phyloP scores from a whole-genome alignment of 2,113 vertebrate genomes.

The Hyla sarda region DNA sequence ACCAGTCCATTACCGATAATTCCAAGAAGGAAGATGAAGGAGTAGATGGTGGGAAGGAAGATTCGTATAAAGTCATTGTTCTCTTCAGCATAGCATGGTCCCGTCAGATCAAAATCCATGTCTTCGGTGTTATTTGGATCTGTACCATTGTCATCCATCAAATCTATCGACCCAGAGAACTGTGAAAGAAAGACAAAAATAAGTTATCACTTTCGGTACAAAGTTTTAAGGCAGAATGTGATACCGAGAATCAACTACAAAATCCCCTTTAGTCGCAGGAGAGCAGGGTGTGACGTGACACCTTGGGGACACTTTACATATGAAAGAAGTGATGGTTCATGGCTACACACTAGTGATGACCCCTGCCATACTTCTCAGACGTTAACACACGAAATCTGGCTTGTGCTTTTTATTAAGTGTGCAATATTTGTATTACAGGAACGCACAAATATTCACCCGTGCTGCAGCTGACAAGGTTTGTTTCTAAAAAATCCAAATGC shows the following conservation, averaged over 20 bases:
- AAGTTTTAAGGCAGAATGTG: neutral
- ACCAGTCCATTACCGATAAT: slow-evolving; percentile 94
- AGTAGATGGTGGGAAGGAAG: slow-evolving; percentile 90
- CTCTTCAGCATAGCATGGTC: slow-evolving; percentile 74
- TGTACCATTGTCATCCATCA: slow-evolving; percentile 74
- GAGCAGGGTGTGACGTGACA: neutral
- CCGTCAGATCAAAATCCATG: slow-evolving; percentile 73
- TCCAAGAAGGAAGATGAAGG: slow-evolving; percentile 91
- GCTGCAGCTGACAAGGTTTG: slow-evolving; percentile 3
- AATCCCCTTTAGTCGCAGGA: neutral
- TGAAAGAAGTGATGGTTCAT: neutral
- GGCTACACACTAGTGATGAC: neutral
- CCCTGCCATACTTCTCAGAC: too few relatives aligned
- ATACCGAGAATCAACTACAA: neutral
- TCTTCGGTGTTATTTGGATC: slow-evolving; percentile 75
- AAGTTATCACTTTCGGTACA: slow-evolving; percentile 27
- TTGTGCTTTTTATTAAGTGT: neutral
- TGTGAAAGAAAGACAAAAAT: slow-evolving; percentile 61
- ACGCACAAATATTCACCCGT: neutral
- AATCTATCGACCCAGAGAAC: slow-evolving; percentile 66
- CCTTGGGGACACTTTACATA: neutral
- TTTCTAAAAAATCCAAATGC: neutral
- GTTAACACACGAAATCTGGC: neutral
- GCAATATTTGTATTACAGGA: neutral
- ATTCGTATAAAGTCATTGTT: slow-evolving; percentile 83